Evolutionary conservation across 2,797 vertebrate genomes (phyloP).

Genomic region (Leptodactylus fallax): DNA sequence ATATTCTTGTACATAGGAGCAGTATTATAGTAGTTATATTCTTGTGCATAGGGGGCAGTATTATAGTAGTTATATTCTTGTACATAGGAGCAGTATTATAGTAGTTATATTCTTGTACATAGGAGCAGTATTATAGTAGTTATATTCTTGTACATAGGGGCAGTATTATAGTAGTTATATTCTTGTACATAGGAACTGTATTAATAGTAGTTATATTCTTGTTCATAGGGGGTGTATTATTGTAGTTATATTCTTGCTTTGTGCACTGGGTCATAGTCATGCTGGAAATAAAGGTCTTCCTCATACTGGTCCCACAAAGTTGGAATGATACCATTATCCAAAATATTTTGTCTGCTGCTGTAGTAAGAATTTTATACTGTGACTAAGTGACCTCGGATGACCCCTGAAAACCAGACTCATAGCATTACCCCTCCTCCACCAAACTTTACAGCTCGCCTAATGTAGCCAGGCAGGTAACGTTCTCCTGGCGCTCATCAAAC

Average conservation of each 20-base stretch:
- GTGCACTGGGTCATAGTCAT: too few species aligned
- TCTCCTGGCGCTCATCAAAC: too few species aligned
- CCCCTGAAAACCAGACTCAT: too few species aligned
- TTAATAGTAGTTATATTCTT: neutral
- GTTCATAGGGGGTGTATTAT: neutral
- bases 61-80: slow-evolving; percentile 14
- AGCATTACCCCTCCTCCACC: too few species aligned
- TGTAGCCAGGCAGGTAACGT: too few species aligned
- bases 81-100: slow-evolving; percentile 3
- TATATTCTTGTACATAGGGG: neutral
- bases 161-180: neutral
- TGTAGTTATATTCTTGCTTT: neutral
- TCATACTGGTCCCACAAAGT: too few species aligned
- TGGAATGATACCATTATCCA: too few species aligned
- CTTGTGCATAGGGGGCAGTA: neutral
- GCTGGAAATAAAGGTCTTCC: too few species aligned
- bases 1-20: neutral
- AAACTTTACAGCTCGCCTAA: too few species aligned
- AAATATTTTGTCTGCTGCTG: neutral
- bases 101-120: slow-evolving; percentile 1
- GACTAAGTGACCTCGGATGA: too few species aligned
- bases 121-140: neutral
- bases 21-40: slow-evolving; percentile 20
- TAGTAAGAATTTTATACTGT: neutral
- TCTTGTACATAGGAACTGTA: neutral